A percentile compares a stretch with the other conserved stretches of the same genome.
Conservation (phyloP, 2,113 vertebrate genomes). For the Anguilla rostrata region DNA sequence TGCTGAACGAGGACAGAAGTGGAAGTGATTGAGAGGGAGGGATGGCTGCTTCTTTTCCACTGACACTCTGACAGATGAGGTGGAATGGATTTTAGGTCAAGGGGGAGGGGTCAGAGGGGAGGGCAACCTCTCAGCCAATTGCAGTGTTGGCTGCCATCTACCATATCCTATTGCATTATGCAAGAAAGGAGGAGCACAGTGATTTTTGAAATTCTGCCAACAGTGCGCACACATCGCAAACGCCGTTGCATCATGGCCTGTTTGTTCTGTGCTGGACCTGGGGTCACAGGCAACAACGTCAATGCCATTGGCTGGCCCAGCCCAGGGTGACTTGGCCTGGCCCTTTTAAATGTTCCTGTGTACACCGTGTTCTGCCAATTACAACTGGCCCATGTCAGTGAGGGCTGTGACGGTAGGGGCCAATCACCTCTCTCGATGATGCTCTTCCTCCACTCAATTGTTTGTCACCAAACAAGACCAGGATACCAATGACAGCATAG, state of each 20-base stretch:
- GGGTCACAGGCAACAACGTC: not conserved
- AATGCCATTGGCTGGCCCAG: conserved; percentile 1
- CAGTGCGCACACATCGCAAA: not conserved
- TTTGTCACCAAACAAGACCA: not conserved
- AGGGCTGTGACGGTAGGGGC: not conserved
- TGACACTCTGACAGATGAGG: not conserved
- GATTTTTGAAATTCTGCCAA: not conserved
- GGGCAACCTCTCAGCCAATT: not conserved
- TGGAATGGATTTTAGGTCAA: not conserved
- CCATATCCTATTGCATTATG: not conserved
- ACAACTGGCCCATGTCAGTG: not conserved
- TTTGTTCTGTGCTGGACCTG: not conserved
- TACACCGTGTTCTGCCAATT: not conserved
- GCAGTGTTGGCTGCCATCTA: not conserved
- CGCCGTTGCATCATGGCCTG: not conserved
- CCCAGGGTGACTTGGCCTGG: not conserved
- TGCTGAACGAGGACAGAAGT: not conserved
- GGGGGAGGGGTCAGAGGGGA: not conserved
- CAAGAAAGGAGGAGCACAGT: not conserved
- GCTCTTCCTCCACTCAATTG: not conserved
- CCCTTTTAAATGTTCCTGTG: not conserved
- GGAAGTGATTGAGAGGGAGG: not conserved
- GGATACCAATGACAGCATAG: not conserved
- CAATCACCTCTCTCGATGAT: not conserved
- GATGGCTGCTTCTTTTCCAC: conserved; percentile 1